Evolutionary conservation across 2,888 invertebrate genomes (phyloP), one percentile per base, ranked within the genome.

Genomic region (Diarsia mendica): DNA sequence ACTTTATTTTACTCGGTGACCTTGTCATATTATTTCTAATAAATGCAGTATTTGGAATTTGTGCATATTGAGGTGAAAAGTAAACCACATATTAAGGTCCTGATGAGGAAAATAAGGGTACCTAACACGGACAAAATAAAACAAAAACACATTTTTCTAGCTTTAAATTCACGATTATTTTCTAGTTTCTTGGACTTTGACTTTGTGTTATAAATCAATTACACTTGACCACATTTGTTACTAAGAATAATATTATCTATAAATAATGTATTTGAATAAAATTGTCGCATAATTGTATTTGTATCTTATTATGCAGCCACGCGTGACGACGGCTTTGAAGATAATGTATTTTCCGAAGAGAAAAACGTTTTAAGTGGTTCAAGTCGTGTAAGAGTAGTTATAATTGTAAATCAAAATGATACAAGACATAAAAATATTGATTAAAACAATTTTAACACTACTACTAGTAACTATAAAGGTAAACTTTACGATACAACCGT

Each of bases 241-340:
- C 68, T 70, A 69, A 72, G 65, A 77, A 77, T 75, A 78, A 78
- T 74, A 61, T 80, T 72, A 65, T 83, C 39, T 69, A 80, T 83
- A 75, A 85, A 83, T 80, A 71, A 84, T 85, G 63, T 64, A 83
- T 73, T 72, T 67, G 75, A 84, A 83, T 77, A 75, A 78, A 74
- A 82, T 82, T 79, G 71, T 61, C 61, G 75, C 68, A 72, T 75
- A 72, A 70, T 82, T 85, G n/a, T 71, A 79, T 77, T 78, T 68
- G 72, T 60, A 83, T 77, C 75, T 72, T 60, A 74, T 48, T 33
- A 55, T 15, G 6, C 72, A n/a, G 28, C 39, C 53, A 77, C 51
- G 53, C 58, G 72, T 70, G 67, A 76, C 33, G 11, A 69, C 15
- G n/a, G 2, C n/a, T 68, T 60, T 58, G 15, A 75, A 48, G 51